A percentile compares a stretch with the other conserved stretches of the same genome.
These are phyloP conservation scores for Macquaria ambigua DNA, from an alignment of 2,113 vertebrate species.

Conservation along the genomic window DNA sequence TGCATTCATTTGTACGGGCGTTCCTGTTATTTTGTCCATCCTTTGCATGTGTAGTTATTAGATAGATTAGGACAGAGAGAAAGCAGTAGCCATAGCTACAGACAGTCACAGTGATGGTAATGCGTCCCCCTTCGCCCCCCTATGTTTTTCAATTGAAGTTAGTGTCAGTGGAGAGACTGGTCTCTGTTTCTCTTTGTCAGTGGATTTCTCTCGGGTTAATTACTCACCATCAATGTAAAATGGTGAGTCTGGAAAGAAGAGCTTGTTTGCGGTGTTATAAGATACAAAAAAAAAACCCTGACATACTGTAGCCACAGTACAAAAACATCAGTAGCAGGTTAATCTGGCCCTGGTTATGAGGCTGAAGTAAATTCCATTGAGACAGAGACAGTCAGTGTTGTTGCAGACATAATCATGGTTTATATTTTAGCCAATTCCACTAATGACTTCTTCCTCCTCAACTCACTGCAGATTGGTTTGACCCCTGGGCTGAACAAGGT, in stretches of 20 bases:
- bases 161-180: background rate
- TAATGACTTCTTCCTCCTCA: constrained; percentile 21
- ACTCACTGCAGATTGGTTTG: constrained; percentile 28
- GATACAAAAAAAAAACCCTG: background rate
- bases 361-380: background rate
- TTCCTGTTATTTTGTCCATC: background rate
- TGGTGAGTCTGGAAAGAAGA: background rate
- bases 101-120: background rate
- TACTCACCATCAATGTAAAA: background rate
- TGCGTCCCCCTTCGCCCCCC: background rate
- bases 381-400: background rate
- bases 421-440: constrained; percentile 17
- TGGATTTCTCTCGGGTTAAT: background rate
- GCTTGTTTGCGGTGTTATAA: background rate
- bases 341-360: background rate
- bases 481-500: constrained; percentile 23
- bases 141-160: background rate
- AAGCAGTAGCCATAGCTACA: background rate
- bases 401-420: constrained; percentile 7
- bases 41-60: background rate
- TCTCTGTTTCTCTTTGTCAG: background rate
- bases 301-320: background rate
- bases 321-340: constrained; percentile 2
- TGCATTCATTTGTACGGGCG: background rate
- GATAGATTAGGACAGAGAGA: background rate